phyloP scores from a whole-genome alignment of 2,797 vertebrate species.

The Garrulus glandarius region DNA sequence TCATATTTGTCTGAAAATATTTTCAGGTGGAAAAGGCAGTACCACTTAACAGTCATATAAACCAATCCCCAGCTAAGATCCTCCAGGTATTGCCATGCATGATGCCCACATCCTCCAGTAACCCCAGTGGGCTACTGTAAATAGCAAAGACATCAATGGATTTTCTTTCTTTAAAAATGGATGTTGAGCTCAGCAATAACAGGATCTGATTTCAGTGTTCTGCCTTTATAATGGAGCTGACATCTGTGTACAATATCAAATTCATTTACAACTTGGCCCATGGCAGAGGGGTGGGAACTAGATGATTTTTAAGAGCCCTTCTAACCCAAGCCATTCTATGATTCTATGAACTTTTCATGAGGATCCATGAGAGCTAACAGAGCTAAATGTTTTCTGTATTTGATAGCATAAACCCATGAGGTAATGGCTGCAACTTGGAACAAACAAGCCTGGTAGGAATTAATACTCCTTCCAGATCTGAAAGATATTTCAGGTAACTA shows the following conservation, averaged over 20 bases:
- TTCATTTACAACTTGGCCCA: not conserved
- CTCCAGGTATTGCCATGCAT: not conserved
- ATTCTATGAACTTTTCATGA: not conserved
- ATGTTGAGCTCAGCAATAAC: not conserved
- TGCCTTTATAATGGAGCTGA: not conserved
- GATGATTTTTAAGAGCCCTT: not conserved
- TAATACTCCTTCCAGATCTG: not conserved
- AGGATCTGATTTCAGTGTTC: not conserved
- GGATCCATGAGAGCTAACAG: not conserved
- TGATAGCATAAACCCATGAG: not conserved
- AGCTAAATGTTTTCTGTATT: not conserved
- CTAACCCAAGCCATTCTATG: not conserved
- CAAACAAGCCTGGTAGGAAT: not conserved
- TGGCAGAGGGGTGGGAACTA: not conserved
- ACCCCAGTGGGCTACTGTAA: not conserved
- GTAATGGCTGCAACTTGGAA: not conserved
- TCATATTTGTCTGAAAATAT: not conserved
- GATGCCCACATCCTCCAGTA: not conserved
- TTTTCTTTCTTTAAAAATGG: not conserved
- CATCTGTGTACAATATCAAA: not conserved
- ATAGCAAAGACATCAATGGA: not conserved
- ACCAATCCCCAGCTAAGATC: not conserved
- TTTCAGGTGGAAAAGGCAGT: not conserved
- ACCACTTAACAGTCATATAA: accelerated
- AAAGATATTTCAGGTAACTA: not conserved